Base-by-base conservation (phyloP, 2,113 vertebrate genomes). In the Amphilophus citrinellus region DNA sequence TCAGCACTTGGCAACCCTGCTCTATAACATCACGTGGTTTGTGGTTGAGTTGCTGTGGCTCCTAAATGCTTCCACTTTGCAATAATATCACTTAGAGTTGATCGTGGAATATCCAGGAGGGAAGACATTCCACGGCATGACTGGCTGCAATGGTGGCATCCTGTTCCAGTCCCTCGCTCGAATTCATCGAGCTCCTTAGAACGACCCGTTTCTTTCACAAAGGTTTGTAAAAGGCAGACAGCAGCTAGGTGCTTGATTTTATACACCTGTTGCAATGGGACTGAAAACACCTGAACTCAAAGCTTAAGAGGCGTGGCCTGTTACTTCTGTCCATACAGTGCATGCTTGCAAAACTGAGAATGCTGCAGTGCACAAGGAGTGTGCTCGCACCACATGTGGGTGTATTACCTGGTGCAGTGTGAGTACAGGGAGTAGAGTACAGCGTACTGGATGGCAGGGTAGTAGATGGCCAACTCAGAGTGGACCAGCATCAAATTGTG, bases 341-440 rank as follows among this genome's bases (percentile, higher is more conserved):
- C 14, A 27, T 4, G 65, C 47, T 20, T 60, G 22, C 42, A 32
- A 18, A 61, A 9, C 2, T 56, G 14, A 15, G 17, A 39, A 37
- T 10, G 24, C 13, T 63, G 47, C 11, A 57, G 37, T 0, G 42
- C 32, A 60, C 35, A 77, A 37, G 1, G 15, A 10, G 10, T 66
- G 8, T 61, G 57, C 7, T 76, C 32, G 68, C 13, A 62, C 39
- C 30, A n/a, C 10, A 47, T 30, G 6, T 30, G 42, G n/a, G 76
- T 15, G 30, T 18, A 80, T 56, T 96, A 99, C 98, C 98, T 98
- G 94, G 98, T 99, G 91, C 98, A 99, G 93, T 99, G 98, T 1
- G 98, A 99, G 93, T 99, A 99, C 18, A 99, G 85, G 0, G 98
- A 99, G 89, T 98, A 99, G 30, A 99, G 96, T 2, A 99, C 97